A percentile compares a stretch with the other conserved stretches of the same genome.
phyloP scores from a whole-genome alignment of 2,888 invertebrate species.

The Phorcus lineatus region DNA sequence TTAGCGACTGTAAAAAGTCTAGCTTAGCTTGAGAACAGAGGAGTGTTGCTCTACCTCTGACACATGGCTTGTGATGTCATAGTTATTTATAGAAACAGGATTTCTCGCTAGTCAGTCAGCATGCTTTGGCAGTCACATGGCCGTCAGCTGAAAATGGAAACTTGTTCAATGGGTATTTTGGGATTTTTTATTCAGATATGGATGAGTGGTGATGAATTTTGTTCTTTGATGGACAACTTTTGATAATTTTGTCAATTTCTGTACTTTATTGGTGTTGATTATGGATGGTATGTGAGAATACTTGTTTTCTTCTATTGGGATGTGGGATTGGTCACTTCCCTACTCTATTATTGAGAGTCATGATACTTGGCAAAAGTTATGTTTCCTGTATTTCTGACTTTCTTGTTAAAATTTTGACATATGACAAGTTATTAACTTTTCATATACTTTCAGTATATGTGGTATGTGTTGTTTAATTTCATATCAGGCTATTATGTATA shows the following conservation, averaged over 20 bases:
- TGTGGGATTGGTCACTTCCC: no score
- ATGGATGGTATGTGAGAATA: not conserved
- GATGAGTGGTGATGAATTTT: not conserved
- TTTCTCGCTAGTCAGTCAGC: not conserved
- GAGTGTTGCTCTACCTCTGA: not conserved
- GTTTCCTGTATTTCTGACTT: no score
- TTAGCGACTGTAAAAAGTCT: no score
- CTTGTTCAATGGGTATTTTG: not conserved
- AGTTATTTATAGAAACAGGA: not conserved
- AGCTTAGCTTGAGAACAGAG: not conserved
- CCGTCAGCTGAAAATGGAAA: not conserved
- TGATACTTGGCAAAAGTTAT: no score
- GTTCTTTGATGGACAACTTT: not conserved
- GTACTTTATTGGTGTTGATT: not conserved
- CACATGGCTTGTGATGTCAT: slow-evolving; percentile 6
- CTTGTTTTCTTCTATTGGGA: no score
- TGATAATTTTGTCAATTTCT: not conserved
- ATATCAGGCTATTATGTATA: no score
- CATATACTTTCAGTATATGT: no score
- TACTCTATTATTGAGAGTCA: no score
- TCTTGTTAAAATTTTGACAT: no score
- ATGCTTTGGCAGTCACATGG: not conserved
- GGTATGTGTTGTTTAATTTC: no score
- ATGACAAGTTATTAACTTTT: no score
- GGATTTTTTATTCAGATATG: not conserved